Conservation (phyloP, 2,888 invertebrate species). For the Cosmopolites sordidus region DNA sequence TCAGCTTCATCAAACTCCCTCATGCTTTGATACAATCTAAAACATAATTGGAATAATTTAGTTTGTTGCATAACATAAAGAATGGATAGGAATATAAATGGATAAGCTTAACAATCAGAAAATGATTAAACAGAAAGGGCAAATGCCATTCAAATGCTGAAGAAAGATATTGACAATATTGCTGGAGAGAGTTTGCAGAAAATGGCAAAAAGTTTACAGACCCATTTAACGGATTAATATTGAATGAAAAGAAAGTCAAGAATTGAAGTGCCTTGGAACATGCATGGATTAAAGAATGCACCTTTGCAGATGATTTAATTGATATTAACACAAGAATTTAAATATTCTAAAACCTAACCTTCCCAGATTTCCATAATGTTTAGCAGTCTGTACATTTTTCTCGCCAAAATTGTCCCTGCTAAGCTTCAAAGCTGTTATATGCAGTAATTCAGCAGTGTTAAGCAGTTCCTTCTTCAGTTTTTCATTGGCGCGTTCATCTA, state of each 20-base stretch:
- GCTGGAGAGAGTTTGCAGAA: too few relatives aligned
- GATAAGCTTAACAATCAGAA: too few relatives aligned
- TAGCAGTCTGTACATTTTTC: conserved; percentile 91
- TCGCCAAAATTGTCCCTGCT: conserved; percentile 84
- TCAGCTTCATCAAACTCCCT: conserved; percentile 81
- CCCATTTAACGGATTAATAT: too few relatives aligned
- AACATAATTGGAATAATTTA: conserved; percentile 2
- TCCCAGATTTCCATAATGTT: conserved; percentile 93
- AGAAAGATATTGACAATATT: too few relatives aligned
- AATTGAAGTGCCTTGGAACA: too few relatives aligned
- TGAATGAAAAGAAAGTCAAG: too few relatives aligned
- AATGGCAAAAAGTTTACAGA: too few relatives aligned
- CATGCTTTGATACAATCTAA: conserved; percentile 89
- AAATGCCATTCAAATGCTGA: too few relatives aligned
- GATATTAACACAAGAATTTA: neutral
- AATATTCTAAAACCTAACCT: conserved; percentile 47
- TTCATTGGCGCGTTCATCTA: conserved; percentile 60
- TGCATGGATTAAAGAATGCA: too few relatives aligned
- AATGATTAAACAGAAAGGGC: too few relatives aligned
- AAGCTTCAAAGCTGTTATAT: conserved; percentile 75
- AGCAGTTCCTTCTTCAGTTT: conserved; percentile 53
- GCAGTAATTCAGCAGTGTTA: conserved; percentile 76
- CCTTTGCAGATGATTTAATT: neutral
- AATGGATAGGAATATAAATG: too few relatives aligned
- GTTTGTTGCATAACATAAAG: neutral